Conservation (phyloP, 2,888 invertebrate genomes). For the Latrodectus elegans region DNA sequence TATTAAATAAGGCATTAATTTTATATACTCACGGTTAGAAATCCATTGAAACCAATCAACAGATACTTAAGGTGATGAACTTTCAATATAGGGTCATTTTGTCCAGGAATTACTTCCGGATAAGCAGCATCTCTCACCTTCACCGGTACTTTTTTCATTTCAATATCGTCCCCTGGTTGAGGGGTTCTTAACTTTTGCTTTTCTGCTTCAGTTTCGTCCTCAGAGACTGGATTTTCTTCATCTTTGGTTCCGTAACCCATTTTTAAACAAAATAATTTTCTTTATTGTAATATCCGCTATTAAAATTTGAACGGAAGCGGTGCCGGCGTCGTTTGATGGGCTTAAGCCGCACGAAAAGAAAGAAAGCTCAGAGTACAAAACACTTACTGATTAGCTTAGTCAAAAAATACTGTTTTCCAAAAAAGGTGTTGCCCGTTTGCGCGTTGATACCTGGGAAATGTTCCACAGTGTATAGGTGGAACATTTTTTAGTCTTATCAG, state of each 20-base stretch:
- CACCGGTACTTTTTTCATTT: constrained; percentile 46
- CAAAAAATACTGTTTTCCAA: background rate
- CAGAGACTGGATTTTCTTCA: constrained; percentile 47
- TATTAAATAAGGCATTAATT: background rate
- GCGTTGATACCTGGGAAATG: background rate
- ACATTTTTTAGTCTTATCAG: constrained; percentile 41
- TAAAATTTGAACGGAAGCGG: constrained; percentile 5
- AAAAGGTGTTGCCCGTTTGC: background rate
- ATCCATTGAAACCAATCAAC: constrained; percentile 50
- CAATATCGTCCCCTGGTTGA: constrained; percentile 30
- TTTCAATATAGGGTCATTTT: constrained; percentile 39
- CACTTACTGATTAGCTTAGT: background rate
- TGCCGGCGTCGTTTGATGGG: background rate
- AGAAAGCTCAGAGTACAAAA: background rate
- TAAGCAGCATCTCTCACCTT: constrained; percentile 35
- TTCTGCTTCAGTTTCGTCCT: constrained; percentile 46
- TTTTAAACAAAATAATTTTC: background rate
- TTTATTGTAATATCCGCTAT: background rate
- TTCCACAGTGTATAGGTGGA: constrained; percentile 32
- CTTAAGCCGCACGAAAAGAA: background rate
- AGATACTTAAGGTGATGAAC: constrained; percentile 42
- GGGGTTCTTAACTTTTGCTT: constrained; percentile 22
- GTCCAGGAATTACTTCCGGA: constrained; percentile 52
- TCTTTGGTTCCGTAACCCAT: constrained; percentile 47
- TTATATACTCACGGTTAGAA: constrained; percentile 38